phyloP scores from a whole-genome alignment of 2,113 vertebrate species.

The Climacteris rufus region DNA sequence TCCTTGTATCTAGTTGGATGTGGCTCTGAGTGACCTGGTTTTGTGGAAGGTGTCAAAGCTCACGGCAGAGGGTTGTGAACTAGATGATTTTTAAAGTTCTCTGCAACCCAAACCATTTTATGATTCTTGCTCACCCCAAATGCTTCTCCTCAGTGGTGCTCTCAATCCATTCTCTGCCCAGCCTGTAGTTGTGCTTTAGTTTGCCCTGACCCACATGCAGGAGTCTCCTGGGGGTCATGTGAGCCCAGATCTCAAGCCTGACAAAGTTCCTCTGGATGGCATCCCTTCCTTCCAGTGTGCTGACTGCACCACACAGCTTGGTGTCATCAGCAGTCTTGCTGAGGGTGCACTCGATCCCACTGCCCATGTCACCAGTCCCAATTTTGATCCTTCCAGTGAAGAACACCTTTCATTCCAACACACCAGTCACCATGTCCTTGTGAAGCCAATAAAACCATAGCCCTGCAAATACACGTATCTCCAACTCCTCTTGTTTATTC shows the following conservation, averaged over 20 bases:
- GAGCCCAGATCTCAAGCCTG: background rate
- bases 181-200: background rate
- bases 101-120: background rate
- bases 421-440: background rate
- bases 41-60: background rate
- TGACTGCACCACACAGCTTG: background rate
- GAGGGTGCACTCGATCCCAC: background rate
- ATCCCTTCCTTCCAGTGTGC: background rate
- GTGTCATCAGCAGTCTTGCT: rapidly evolving
- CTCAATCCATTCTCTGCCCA: background rate
- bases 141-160: background rate
- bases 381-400: background rate
- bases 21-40: background rate
- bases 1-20: background rate
- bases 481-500: background rate
- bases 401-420: background rate
- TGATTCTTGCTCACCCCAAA: background rate
- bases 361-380: background rate
- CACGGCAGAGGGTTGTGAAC: background rate
- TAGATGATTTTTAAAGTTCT: background rate
- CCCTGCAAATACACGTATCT: background rate
- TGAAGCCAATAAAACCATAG: background rate
- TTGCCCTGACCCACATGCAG: background rate
- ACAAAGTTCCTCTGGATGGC: background rate
- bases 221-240: background rate